Conservation (phyloP, 2,888 invertebrate genomes). For the Sarcophaga carnaria region DNA sequence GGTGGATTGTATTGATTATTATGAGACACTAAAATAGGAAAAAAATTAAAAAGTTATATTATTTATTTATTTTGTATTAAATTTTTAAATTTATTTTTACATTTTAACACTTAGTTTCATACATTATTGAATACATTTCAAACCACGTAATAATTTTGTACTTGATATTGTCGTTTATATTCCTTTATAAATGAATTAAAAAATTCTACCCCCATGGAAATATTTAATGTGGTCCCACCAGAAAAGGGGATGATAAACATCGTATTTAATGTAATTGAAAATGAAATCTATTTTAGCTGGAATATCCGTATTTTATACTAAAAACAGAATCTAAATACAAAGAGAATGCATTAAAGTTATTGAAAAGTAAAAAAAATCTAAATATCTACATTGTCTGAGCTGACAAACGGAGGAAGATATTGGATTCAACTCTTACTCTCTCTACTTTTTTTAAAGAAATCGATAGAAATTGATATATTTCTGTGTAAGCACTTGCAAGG, state of each 20-base stretch:
- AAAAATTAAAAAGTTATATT: too few species aligned
- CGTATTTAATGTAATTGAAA: constrained; percentile 17
- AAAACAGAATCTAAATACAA: constrained; percentile 34
- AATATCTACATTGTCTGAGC: too few species aligned
- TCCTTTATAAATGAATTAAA: neutral
- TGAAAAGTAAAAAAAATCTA: constrained; percentile 46
- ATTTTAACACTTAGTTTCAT: too few species aligned
- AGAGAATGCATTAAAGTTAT: constrained; percentile 65
- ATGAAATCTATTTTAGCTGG: neutral
- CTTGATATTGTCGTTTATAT: too few species aligned
- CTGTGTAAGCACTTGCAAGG: neutral
- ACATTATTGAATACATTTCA: too few species aligned
- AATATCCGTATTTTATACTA: neutral
- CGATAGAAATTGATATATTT: constrained; percentile 21
- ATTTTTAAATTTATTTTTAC: too few species aligned
- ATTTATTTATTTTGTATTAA: too few species aligned
- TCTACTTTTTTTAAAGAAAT: constrained; percentile 1
- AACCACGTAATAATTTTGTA: too few species aligned
- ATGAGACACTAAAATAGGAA: constrained; percentile 86
- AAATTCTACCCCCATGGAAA: neutral
- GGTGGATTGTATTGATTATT: constrained; percentile 92
- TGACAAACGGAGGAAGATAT: constrained; percentile 30
- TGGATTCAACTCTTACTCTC: constrained; percentile 2
- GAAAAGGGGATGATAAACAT: constrained; percentile 31
- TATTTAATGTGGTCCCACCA: too few species aligned